Conservation (phyloP, 1,140 invertebrate species). For the Oedothorax gibbosus region DNA sequence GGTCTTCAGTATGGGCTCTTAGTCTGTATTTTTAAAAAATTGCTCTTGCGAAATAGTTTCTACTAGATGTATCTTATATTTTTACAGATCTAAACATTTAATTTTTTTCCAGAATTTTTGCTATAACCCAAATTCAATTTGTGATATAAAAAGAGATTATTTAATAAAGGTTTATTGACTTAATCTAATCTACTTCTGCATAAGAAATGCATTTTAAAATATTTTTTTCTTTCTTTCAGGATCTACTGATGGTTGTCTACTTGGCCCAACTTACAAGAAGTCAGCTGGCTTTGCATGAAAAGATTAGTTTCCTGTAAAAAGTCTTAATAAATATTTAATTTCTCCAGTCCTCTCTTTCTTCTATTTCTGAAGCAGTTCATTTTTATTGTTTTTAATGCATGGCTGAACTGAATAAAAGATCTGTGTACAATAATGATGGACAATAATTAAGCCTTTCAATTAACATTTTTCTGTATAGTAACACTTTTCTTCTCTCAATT, state of each 20-base stretch:
- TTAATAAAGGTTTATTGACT: no score
- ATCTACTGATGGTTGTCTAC: conserved; percentile 95
- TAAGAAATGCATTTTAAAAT: conserved; percentile 11
- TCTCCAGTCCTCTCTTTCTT: not conserved
- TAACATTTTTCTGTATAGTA: not conserved
- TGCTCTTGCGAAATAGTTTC: no score
- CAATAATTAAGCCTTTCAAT: not conserved
- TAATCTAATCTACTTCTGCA: not conserved
- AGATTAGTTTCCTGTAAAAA: conserved; percentile 72
- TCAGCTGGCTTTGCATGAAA: conserved; percentile 94
- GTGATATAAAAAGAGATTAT: no score
- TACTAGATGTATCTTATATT: no score
- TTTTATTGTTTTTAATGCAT: no score
- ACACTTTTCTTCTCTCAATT: no score
- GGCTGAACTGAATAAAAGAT: not conserved
- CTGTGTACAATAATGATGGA: not conserved
- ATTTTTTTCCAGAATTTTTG: no score
- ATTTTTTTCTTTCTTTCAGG: conserved; percentile 70
- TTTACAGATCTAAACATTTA: no score
- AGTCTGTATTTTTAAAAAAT: no score
- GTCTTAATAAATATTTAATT: not conserved
- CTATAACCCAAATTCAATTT: no score
- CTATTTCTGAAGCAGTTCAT: no score
- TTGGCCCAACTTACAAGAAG: conserved; percentile 95
- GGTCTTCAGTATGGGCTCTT: no score